Base-by-base conservation (phyloP, 2,888 invertebrate genomes). In the Campoplex nolae region DNA sequence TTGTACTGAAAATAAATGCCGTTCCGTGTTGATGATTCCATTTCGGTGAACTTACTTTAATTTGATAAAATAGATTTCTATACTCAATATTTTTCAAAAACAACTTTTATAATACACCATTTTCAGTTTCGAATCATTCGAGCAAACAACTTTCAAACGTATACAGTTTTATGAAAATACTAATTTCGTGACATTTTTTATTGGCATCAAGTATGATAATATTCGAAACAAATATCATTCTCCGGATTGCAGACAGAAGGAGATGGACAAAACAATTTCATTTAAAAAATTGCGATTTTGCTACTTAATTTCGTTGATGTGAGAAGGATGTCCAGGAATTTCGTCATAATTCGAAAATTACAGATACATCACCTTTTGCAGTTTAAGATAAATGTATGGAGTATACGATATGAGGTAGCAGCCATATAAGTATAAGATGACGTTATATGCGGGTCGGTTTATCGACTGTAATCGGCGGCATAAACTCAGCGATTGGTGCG, bases 391-490 rank as follows among this genome's bases (percentile, higher is more conserved):
- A 32, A 62, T 9, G 13, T 4, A 62, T 32, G 13, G 11, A 32
- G 58, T 3, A 23, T 62, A 62, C 13, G 6, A 32, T 16, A 62
- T 62, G 6, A 62, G 13, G 56, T 23, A 13, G 23, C 9, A 74
- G 74, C 11, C 23, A 7, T 51, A 13, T 54, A 54, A 51, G 32
- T 18, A 56, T 48, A 9, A 45, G 35, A 38, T 71, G n/a, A 32
- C 48, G 58, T 45, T 80, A 58, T 45, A 35, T 71, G n/a, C 58
- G 54, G 23, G 56, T 48, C 28, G 48, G 75, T 74, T 84, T 79
- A 80, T 79, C 74, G 58, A 56, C 75, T 35, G 38, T 84, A 51
- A 84, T 84, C 74, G 68, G 79, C 68, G 62, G 75, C 73, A 54
- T 56, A 51, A 84, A 68, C 78, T 56, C 67, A 32, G 73, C 56